These are phyloP conservation scores for Pangasius krempfi DNA, from an alignment of 2,797 vertebrate genomes.

Conservation along the genomic window DNA sequence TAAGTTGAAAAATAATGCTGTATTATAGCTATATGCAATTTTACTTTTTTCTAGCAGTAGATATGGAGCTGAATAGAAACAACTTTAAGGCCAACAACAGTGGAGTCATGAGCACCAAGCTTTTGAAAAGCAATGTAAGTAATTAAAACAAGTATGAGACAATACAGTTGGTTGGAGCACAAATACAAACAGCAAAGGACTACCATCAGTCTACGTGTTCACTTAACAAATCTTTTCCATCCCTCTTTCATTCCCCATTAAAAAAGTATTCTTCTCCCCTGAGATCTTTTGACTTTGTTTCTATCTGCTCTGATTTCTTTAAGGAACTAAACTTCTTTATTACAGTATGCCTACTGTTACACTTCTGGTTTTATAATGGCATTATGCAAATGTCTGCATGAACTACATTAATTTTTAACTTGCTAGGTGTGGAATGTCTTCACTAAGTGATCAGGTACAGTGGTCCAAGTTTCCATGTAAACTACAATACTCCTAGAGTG, in stretches of 20 bases:
- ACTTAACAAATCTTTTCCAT: conserved; percentile 36
- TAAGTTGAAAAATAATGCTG: conserved; percentile 18
- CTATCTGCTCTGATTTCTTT: conserved; percentile 38
- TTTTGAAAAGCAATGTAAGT: conserved; percentile 52
- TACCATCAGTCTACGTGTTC: conserved; percentile 45
- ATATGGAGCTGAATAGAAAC: conserved; percentile 46
- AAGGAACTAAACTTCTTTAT: conserved; percentile 12
- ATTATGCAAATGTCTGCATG: conserved; percentile 37
- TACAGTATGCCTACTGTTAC: conserved; percentile 36
- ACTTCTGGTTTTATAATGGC: conserved; percentile 36
- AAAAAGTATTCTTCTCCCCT: conserved; percentile 45
- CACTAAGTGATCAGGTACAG: conserved; percentile 45
- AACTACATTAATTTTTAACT: conserved; percentile 34
- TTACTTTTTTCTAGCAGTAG: conserved; percentile 20
- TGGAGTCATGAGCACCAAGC: conserved; percentile 54
- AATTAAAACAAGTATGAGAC: conserved; percentile 50
- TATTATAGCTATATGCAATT: conserved; percentile 23
- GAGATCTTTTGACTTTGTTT: conserved; percentile 51
- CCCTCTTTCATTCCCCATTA: conserved; percentile 26
- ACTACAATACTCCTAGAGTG: conserved; percentile 47
- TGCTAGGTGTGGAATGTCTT: conserved; percentile 50
- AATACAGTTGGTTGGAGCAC: conserved; percentile 51
- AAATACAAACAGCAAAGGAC: conserved; percentile 55
- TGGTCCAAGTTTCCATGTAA: conserved; percentile 49
- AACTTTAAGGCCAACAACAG: conserved; percentile 53